Conservation (phyloP, 2,888 invertebrate genomes). For the Nowickia ferox region DNA sequence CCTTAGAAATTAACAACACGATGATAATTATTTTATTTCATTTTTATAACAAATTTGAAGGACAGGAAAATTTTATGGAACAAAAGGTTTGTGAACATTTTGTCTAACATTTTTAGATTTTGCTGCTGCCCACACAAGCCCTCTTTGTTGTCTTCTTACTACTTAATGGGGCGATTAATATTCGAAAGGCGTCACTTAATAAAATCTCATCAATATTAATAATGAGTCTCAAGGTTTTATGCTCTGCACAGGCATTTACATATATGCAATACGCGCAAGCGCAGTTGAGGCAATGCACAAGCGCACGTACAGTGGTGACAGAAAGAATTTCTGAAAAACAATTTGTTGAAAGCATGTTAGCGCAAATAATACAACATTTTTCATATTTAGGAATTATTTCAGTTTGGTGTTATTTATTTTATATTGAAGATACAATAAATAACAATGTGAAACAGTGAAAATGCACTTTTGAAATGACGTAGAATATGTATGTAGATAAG, state of each 20-base stretch:
- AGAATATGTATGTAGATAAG: too few species aligned
- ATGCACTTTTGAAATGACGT: too few species aligned
- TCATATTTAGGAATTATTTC: too few species aligned
- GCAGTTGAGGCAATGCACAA: neutral
- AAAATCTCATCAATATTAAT: conserved; percentile 64
- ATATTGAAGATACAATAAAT: too few species aligned
- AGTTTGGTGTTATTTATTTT: too few species aligned
- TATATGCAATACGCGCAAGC: conserved; percentile 39
- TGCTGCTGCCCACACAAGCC: conserved; percentile 1
- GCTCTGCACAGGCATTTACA: conserved; percentile 35
- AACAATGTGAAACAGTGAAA: too few species aligned
- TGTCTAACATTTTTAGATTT: conserved; percentile 5
- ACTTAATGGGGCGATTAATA: conserved; percentile 38
- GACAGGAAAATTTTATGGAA: neutral
- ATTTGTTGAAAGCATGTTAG: too few species aligned
- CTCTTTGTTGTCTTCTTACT: neutral
- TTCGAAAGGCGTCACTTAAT: conserved; percentile 36
- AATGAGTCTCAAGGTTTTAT: conserved; percentile 45
- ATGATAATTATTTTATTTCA: neutral
- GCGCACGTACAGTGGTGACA: neutral
- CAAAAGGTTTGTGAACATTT: neutral
- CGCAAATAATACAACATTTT: too few species aligned
- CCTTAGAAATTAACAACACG: neutral
- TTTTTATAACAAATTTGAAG: neutral
- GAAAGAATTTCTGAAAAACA: too few species aligned